phyloP scores from a whole-genome alignment of 2,888 invertebrate genomes.

The Acanthosoma haemorrhoidale region DNA sequence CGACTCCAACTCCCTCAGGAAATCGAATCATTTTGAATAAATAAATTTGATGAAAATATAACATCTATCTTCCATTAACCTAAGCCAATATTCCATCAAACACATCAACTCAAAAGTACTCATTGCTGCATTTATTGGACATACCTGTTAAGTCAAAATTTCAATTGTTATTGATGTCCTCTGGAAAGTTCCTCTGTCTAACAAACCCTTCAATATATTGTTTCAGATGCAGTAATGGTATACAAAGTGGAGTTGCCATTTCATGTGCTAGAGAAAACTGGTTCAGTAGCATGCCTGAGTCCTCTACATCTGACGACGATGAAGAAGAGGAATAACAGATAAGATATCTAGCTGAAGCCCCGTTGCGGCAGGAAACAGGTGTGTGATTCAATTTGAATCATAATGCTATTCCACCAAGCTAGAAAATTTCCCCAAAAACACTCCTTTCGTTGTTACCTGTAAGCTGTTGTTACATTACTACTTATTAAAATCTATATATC shows the following conservation, averaged over 20 bases:
- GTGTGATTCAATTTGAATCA: conserved; percentile 20
- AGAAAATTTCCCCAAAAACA: conserved; percentile 12
- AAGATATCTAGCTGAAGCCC: conserved; percentile 8
- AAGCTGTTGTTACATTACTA: background rate
- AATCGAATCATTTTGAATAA: no score
- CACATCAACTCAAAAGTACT: no score
- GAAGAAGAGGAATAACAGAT: conserved; percentile 40
- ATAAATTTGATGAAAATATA: no score
- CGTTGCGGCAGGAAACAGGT: conserved; percentile 2
- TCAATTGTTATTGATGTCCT: no score
- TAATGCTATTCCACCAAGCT: conserved; percentile 8
- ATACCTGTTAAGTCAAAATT: no score
- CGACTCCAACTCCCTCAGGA: no score
- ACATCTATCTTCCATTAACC: no score
- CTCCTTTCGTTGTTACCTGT: background rate
- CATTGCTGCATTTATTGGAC: no score
- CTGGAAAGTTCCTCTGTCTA: no score
- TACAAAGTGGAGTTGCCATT: conserved; percentile 35
- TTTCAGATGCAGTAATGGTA: conserved; percentile 28
- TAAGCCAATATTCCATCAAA: no score
- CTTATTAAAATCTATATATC: background rate
- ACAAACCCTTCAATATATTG: no score
- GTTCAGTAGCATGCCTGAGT: conserved; percentile 54
- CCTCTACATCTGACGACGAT: conserved; percentile 51
- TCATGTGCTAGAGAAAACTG: conserved; percentile 50